These are phyloP conservation scores for Megalurothrips usitatus DNA, from an alignment of 2,888 invertebrate species.

Conservation along the genomic window DNA sequence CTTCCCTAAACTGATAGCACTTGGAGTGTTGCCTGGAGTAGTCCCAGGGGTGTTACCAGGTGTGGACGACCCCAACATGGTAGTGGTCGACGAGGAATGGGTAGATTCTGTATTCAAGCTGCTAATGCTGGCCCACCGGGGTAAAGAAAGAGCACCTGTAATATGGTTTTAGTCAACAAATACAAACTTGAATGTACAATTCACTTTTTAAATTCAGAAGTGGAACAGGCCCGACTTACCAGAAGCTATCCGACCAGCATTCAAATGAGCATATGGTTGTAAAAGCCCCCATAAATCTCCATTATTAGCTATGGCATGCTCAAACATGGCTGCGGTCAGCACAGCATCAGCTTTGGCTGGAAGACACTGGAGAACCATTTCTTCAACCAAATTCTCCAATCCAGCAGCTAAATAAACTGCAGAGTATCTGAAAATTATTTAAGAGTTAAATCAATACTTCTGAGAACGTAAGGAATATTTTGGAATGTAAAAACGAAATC, in stretches of 20 bases:
- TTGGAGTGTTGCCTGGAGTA: slow-evolving; percentile 39
- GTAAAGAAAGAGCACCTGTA: slow-evolving; percentile 73
- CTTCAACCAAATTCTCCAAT: slow-evolving; percentile 82
- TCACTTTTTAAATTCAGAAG: neutral
- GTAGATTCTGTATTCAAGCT: slow-evolving; percentile 34
- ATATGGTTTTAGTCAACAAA: slow-evolving; percentile 27
- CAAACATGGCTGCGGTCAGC: slow-evolving; percentile 72
- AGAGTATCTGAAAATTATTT: slow-evolving; percentile 58
- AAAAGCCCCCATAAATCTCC: slow-evolving; percentile 85
- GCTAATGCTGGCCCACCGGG: slow-evolving; percentile 62
- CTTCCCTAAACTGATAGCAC: slow-evolving; percentile 43
- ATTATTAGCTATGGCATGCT: slow-evolving; percentile 79
- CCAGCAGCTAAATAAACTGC: slow-evolving; percentile 87
- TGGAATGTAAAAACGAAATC: slow-evolving; percentile 2
- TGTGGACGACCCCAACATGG: slow-evolving; percentile 33
- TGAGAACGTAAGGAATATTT: slow-evolving; percentile 26
- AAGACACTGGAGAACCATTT: slow-evolving; percentile 69
- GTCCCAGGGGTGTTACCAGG: slow-evolving; percentile 42
- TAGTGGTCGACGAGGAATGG: neutral
- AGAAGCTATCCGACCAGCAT: slow-evolving; percentile 81
- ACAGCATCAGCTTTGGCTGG: slow-evolving; percentile 57
- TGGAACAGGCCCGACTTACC: slow-evolving; percentile 49
- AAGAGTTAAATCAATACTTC: slow-evolving; percentile 29
- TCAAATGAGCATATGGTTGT: slow-evolving; percentile 86
- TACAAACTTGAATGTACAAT: neutral